Evolutionary conservation across 2,888 invertebrate species (phyloP), one percentile per base, ranked within the genome.

Genomic region (Cordilura impudica): DNA sequence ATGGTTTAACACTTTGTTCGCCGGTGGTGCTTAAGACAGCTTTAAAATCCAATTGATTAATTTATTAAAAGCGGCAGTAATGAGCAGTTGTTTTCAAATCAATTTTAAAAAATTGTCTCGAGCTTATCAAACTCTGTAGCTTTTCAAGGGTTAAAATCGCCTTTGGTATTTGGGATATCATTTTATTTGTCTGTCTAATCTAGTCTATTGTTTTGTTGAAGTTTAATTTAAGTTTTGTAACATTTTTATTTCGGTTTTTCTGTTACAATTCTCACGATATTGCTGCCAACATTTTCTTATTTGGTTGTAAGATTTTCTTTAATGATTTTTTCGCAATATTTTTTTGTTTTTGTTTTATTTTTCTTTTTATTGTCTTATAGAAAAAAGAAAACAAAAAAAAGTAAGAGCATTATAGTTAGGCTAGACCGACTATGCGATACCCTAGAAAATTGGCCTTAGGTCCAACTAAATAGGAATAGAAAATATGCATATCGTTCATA

Each of bases 221-320:
- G n/a, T n/a, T n/a, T 7, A 19, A 18, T 21, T 23, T 21, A 14
- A 21, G 12, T 39, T 21, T 7, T 21, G n/a, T 21, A 14, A 43
- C 47, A 29, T 54, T 43, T n/a, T n/a, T 14, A 18, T 26, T 49
- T 23, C 35, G 58, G 56, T 73, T 35, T 67, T 77, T 74, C 61
- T 75, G 67, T 51, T 72, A 69, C 67, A 66, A 79, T 79, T 79
- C 79, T 75, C 79, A 79, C 79, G 79, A 79, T 74, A 53, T 67
- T 53, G 53, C 56, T 65, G 77, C 66, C 78, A 78, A 54, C 53
- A 74, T 53, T 74, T 78, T 65, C 73, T 65, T 49, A 66, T 61
- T 63, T 75, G 67, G 78, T 47, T 69, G 60, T 53, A 31, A 61
- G 60, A 66, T 18, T n/a, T 60, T 70, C 58, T 67, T 26, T 26